A percentile compares a stretch with the other conserved stretches of the same genome.
Evolutionary conservation across 2,113 vertebrate genomes (phyloP).

Genomic region (Probosciger aterrimus): DNA sequence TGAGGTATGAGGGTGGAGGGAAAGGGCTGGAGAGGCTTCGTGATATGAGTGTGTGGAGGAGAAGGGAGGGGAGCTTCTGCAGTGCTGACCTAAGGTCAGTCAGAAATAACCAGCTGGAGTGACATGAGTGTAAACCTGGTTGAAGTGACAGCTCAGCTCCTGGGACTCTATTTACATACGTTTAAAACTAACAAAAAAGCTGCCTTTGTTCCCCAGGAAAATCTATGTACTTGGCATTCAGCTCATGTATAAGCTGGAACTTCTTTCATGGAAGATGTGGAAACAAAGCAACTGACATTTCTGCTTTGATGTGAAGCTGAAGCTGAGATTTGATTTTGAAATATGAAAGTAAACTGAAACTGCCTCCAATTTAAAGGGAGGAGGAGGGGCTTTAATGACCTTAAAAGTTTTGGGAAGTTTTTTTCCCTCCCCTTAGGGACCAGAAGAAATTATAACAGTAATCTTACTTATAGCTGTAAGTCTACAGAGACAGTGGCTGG

Average conservation of each 20-base stretch:
- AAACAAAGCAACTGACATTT: conserved; percentile 60
- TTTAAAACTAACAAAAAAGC: conserved; percentile 45
- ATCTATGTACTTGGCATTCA: conserved; percentile 49
- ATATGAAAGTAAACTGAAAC: conserved; percentile 69
- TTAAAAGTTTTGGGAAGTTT: conserved; percentile 67
- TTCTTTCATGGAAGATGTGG: conserved; percentile 15
- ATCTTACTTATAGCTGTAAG: conserved; percentile 62
- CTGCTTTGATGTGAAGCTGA: conserved; percentile 43
- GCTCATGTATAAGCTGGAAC: neutral
- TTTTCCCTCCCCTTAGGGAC: conserved; percentile 18
- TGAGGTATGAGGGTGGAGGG: neutral
- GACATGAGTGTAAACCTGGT: neutral
- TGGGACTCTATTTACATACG: conserved; percentile 48
- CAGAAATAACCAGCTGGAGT: conserved; percentile 11
- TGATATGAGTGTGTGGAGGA: neutral
- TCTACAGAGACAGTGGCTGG: conserved; percentile 54
- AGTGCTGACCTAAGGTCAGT: neutral
- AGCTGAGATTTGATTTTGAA: conserved; percentile 64
- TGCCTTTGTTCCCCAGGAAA: conserved; percentile 47
- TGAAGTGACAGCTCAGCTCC: conserved; percentile 32
- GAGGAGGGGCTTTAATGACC: conserved; percentile 54
- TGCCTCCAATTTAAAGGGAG: conserved; percentile 48
- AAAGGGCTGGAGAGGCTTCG: neutral
- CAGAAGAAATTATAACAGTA: conserved; percentile 69
- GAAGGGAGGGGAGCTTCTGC: neutral